Base-by-base conservation (phyloP, 2,888 invertebrate species). In the Plusia festucae region DNA sequence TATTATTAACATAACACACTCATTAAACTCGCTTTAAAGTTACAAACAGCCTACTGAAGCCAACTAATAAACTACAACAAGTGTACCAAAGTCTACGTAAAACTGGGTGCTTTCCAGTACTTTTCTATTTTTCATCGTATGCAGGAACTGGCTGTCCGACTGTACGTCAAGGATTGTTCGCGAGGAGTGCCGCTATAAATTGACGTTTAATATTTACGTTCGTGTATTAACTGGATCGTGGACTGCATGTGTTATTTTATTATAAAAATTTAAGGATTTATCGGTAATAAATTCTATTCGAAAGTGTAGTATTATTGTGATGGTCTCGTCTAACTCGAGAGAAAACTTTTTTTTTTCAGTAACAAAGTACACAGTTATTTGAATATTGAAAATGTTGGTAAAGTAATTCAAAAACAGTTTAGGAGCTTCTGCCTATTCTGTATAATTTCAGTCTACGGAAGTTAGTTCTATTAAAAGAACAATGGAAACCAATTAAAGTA, bases 91-190 rank as follows among this genome's bases (percentile, higher is more conserved):
- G 27, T 0, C 9, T 2, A 22, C 34, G 22, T 4, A 24, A 9
- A 62, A 40, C 64, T 55, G 63, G 40, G n/a, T 46, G 53, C 24
- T 44, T 18, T 53, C 15, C 51, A 58, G 51, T n/a, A 70, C 53
- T 65, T 53, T 13, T 18, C n/a, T 16, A 40, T 24, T 52, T 55
- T 60, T 24, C 46, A 56, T 59, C 59, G 56, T 49, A n/a, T 56
- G 52, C 22, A 59, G 46, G 27, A n/a, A 32, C 62, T 63, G 63
- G 22, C 46, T 6, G 57, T 71, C 71, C 58, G 34, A 55, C 18
- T 9, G 20, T 58, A 20, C 54, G 60, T 76, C 72, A 71, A 76
- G 76, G 66, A 76, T 76, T 71, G 65, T 71, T 71, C 20, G 16
- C 7, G 40, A 53, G 16, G 5, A 15, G 24, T 8, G 24, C 20